Evolutionary conservation across 2,888 invertebrate species (phyloP).

Genomic region (Drosophila bunnanda): DNA sequence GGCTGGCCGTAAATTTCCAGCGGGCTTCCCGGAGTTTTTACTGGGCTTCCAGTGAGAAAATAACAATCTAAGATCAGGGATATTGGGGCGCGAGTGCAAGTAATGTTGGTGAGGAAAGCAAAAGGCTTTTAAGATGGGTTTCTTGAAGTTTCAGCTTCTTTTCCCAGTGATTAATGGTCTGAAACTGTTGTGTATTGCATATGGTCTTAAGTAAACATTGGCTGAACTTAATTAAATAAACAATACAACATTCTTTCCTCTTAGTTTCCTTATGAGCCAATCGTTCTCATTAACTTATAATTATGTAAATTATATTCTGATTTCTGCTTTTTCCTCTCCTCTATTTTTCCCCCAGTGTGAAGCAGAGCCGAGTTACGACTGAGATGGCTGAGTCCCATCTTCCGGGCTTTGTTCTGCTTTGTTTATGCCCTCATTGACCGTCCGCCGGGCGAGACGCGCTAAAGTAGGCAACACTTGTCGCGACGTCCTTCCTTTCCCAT

Average conservation of each 20-base stretch:
- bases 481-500: background rate
- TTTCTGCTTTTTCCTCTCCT: background rate
- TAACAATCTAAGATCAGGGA: slow-evolving; percentile 21
- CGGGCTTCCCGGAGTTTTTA: slow-evolving; percentile 14
- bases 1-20: slow-evolving; percentile 61
- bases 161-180: background rate
- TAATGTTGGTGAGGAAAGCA: background rate
- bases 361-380: slow-evolving; percentile 12
- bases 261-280: background rate
- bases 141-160: background rate
- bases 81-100: slow-evolving; percentile 8
- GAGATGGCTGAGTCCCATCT: background rate
- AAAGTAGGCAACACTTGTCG: slow-evolving; percentile 45
- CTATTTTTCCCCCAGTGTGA: slow-evolving; percentile 10
- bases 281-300: background rate
- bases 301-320: background rate
- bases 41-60: slow-evolving; percentile 10
- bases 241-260: background rate
- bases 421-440: slow-evolving; percentile 46
- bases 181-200: background rate
- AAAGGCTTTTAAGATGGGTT: background rate
- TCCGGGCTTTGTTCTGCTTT: slow-evolving; percentile 15
- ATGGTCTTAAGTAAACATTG: background rate
- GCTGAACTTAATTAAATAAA: background rate
- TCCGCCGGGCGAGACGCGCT: slow-evolving; percentile 14